Percentiles rank a stretch among this genome's conserved stretches.
These are phyloP conservation scores for Thermophis baileyi DNA, from an alignment of 2,113 vertebrate species.

Conservation along the genomic window DNA sequence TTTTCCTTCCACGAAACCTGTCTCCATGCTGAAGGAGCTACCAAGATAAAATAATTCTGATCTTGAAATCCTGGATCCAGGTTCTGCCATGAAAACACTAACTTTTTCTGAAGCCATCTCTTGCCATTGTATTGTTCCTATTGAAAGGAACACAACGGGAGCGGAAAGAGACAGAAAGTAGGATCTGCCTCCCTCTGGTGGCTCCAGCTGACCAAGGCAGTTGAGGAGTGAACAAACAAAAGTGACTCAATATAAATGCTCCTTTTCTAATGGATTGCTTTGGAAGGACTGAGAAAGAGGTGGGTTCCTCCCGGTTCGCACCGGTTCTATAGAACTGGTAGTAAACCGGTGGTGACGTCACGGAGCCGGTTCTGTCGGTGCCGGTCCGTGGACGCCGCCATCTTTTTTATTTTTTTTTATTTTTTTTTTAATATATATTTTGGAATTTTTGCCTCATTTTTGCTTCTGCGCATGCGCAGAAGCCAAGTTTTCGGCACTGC, in stretches of 20 bases:
- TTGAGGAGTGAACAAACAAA: neutral
- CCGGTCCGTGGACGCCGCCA: no score
- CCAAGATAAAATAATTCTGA: neutral
- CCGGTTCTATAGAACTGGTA: no score
- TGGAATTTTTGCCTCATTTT: no score
- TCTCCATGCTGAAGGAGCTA: neutral
- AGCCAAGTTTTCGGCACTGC: no score
- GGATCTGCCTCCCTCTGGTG: neutral
- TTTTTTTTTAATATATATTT: no score
- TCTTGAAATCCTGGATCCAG: neutral
- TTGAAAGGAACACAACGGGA: neutral
- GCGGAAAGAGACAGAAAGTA: neutral
- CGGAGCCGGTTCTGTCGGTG: no score
- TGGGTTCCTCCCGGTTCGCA: no score
- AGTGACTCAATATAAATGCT: neutral
- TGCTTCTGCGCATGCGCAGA: no score
- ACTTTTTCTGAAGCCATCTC: neutral
- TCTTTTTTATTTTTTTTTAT: no score
- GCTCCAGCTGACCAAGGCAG: neutral
- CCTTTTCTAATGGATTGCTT: neutral
- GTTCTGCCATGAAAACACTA: neutral
- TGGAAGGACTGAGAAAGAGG: neutral
- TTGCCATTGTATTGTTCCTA: neutral
- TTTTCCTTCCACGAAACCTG: neutral
- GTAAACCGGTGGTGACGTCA: no score